Evolutionary conservation across 2,113 vertebrate species (phyloP).

Genomic region (Carassius auratus): DNA sequence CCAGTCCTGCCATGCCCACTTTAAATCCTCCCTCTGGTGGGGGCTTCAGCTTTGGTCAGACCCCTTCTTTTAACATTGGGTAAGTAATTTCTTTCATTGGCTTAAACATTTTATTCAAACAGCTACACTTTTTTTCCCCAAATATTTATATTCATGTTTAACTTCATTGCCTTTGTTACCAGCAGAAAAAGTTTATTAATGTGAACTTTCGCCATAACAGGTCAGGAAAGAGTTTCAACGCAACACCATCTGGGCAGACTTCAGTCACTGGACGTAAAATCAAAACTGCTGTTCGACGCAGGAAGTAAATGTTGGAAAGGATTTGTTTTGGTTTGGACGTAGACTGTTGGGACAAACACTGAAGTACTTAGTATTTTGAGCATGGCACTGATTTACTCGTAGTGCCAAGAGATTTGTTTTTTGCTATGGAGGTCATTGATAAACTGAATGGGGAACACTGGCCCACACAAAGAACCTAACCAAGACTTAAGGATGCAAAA

Average conservation of each 20-base stretch:
- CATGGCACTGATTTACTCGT: constrained; percentile 23
- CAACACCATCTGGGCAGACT: constrained; percentile 72
- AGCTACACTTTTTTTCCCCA: no score
- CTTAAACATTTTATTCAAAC: no score
- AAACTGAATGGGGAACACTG: constrained; percentile 50
- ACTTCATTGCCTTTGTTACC: neutral
- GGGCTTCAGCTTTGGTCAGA: constrained; percentile 80
- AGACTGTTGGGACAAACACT: constrained; percentile 58
- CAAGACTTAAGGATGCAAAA: constrained; percentile 58
- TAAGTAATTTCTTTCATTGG: constrained; percentile 60
- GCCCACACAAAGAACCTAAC: constrained; percentile 53
- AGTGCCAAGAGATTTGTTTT: constrained; percentile 32
- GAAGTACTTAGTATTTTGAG: constrained; percentile 67
- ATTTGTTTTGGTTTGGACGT: neutral
- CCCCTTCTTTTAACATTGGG: constrained; percentile 83
- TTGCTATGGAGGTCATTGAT: constrained; percentile 52
- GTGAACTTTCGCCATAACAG: constrained; percentile 53
- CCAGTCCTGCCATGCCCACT: constrained; percentile 71
- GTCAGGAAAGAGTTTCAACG: constrained; percentile 63
- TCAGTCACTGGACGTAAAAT: constrained; percentile 87
- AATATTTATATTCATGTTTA: neutral
- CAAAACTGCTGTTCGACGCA: constrained; percentile 93
- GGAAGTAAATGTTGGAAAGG: constrained; percentile 77
- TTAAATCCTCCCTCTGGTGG: constrained; percentile 75
- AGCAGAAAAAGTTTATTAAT: neutral